These are phyloP conservation scores for Ctenoplectra terminalis DNA, from an alignment of 1,140 invertebrate species.

Conservation along the genomic window DNA sequence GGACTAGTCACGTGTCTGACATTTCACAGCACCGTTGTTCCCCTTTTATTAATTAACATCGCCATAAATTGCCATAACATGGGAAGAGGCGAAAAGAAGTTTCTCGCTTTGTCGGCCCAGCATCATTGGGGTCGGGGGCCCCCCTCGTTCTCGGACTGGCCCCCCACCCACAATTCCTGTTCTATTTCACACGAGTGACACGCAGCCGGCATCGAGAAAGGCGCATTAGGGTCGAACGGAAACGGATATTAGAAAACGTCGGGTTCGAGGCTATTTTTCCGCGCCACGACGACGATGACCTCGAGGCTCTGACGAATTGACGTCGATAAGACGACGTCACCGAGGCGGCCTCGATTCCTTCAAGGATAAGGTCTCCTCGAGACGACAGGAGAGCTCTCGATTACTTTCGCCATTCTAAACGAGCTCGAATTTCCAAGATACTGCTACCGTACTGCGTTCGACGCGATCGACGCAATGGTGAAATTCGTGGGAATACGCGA, in stretches of 20 bases:
- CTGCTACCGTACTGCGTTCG: not conserved
- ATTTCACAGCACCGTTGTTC: conserved; percentile 8
- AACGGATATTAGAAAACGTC: conserved; percentile 62
- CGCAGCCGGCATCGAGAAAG: conserved; percentile 34
- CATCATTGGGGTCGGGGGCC: conserved; percentile 5
- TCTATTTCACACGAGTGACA: conserved; percentile 45
- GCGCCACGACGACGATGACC: not conserved
- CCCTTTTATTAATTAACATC: conserved; percentile 15
- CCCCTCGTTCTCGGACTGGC: not conserved
- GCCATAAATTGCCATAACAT: not conserved
- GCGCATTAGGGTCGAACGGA: conserved; percentile 51
- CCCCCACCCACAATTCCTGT: conserved; percentile 17
- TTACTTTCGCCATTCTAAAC: conserved; percentile 45
- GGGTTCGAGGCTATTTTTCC: conserved; percentile 15
- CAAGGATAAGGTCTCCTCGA: conserved; percentile 55
- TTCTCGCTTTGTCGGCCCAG: conserved; percentile 21
- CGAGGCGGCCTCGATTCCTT: conserved; percentile 53
- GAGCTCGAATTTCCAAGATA: conserved; percentile 35
- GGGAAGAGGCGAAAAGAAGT: conserved; percentile 5
- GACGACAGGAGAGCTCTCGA: conserved; percentile 26
- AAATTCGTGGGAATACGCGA: conserved; percentile 34
- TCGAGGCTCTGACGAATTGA: conserved; percentile 29
- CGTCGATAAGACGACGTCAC: conserved; percentile 39
- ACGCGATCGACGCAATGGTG: conserved; percentile 25
- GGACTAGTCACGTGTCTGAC: not conserved